Conservation (phyloP, 2,888 invertebrate species). For the Acrocyrtus sp. region DNA sequence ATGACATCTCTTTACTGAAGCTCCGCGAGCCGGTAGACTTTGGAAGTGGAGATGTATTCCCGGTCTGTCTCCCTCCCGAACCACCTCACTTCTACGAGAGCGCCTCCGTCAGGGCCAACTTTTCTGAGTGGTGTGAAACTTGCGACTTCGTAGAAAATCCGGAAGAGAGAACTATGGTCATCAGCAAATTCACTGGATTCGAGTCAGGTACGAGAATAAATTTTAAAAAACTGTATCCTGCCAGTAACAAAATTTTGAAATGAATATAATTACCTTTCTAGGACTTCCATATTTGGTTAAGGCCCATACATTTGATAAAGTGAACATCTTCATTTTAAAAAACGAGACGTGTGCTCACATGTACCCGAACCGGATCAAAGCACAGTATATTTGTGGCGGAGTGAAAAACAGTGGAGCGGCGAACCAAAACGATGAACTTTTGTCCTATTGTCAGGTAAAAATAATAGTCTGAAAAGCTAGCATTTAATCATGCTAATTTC, state of each 20-base stretch:
- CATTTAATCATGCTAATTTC: neutral
- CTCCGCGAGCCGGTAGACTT: constrained; percentile 43
- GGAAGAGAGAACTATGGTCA: constrained; percentile 30
- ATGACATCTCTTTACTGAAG: constrained; percentile 52
- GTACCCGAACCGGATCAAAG: constrained; percentile 46
- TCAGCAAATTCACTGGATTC: constrained; percentile 38
- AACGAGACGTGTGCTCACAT: constrained; percentile 33
- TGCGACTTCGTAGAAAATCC: constrained; percentile 43
- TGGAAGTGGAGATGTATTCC: constrained; percentile 15
- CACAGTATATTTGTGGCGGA: constrained; percentile 50
- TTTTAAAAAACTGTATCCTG: no score
- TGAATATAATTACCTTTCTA: no score
- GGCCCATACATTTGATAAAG: constrained; percentile 30
- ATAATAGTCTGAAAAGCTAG: neutral
- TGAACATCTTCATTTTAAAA: constrained; percentile 34
- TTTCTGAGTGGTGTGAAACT: constrained; percentile 16
- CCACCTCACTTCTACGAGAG: constrained; percentile 24
- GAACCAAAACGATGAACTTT: constrained; percentile 27
- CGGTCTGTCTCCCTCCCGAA: constrained; percentile 44
- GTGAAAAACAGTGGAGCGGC: constrained; percentile 16
- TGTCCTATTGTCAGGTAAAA: constrained; percentile 27
- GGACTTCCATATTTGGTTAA: constrained; percentile 18
- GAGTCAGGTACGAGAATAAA: constrained; percentile 32
- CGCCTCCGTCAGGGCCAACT: constrained; percentile 3
- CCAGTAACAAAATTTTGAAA: neutral